Evolutionary conservation across 2,113 vertebrate species (phyloP), one percentile per base, ranked within the genome.

Genomic region (Plestiodon gilberti): DNA sequence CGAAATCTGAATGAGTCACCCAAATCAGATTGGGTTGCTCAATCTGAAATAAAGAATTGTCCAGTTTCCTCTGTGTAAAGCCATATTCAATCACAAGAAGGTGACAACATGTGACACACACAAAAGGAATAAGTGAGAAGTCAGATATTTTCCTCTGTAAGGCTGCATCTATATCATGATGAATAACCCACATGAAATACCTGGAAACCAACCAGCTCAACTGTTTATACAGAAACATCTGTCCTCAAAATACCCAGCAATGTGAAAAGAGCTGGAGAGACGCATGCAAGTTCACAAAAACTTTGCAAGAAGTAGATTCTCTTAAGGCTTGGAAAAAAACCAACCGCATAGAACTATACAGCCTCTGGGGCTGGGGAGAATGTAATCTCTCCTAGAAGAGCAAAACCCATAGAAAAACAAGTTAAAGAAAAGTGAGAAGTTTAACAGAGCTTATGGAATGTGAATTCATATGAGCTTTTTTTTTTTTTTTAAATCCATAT

Each of bases 31-130:
- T 25, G n/a, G 18, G 15, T 67, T 62, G 76, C 4, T 78, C 61
- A 43, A 1, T 91, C 85, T 86, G 57, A 89, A 80, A 88, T 59
- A 71, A 75, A n/a, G 1, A 48, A 25, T 64, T 28, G 52, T 25
- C 25, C 14, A 43, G 67, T 43, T 78, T 30, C 7, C 18, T 70
- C n/a, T 64, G 9, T 43, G 59, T 22, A 55, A 57, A 13, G 2
- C 67, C 15, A 55, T 40, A 57, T 71, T 59, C 30, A 2, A 38
- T 88, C 61, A 81, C 13, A 6, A 6, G 9, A 62, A 87, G 61
- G 88, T 23, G 22, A 40, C 7, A 59, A 78, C 10, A 43, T 40
- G 18, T 71, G 78, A 6, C 57, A 62, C 2, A 15, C 6, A 70
- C n/a, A 88, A 69, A 57, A 10, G 6, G 57, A 52, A 89, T 75